Conservation (phyloP, 2,888 invertebrate genomes). For the Uropetala carovei region DNA sequence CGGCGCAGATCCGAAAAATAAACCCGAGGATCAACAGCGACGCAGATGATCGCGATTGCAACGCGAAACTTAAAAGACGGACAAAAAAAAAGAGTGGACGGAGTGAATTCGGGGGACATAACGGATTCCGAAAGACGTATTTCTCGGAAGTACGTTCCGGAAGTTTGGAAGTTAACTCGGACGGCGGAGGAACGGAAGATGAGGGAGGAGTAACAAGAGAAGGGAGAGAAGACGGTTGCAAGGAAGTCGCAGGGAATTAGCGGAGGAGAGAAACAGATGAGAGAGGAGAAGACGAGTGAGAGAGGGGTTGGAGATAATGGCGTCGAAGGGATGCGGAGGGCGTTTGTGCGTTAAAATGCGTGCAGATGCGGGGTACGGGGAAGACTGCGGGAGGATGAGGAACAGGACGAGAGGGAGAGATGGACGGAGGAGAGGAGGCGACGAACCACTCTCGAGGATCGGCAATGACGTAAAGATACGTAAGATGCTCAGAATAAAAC, state of each 20-base stretch:
- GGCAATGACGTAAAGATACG: too few relatives aligned
- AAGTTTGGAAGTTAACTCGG: background rate
- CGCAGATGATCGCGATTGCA: background rate
- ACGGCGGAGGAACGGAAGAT: background rate
- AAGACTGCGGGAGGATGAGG: background rate
- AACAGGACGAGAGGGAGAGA: background rate
- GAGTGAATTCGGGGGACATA: background rate
- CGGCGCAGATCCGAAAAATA: too few relatives aligned
- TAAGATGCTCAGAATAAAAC: too few relatives aligned
- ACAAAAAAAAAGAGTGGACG: background rate
- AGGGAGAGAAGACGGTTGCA: background rate
- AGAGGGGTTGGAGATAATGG: background rate
- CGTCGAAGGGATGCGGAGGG: background rate
- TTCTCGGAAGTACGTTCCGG: background rate
- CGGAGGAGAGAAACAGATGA: background rate
- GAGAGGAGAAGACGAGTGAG: background rate
- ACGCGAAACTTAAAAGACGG: slow-evolving; percentile 15
- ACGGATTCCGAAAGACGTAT: slow-evolving; percentile 23
- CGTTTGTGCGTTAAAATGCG: background rate
- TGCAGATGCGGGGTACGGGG: background rate
- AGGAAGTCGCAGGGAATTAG: background rate
- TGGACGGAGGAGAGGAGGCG: background rate
- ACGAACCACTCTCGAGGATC: background rate
- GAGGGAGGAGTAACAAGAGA: background rate
- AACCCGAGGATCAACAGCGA: too few relatives aligned